Conservation (phyloP, 2,113 vertebrate species). For the Pachypanchax playfairii region DNA sequence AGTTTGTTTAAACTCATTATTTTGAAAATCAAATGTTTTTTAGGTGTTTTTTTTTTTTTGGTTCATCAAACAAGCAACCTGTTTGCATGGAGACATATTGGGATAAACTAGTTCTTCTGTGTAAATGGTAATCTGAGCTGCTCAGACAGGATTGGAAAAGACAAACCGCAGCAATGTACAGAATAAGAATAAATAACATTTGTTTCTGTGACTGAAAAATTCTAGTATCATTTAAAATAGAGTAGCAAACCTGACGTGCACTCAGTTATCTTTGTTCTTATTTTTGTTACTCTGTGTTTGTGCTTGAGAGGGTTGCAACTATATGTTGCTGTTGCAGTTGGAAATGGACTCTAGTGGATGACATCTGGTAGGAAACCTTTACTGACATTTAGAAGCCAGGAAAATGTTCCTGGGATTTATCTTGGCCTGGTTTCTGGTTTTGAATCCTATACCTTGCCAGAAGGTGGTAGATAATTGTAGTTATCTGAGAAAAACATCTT, state of each 20-base stretch:
- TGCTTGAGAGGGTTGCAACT: not conserved
- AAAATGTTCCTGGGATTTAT: not conserved
- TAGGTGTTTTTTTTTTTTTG: no score
- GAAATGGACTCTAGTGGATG: not conserved
- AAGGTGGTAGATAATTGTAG: not conserved
- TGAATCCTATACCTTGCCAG: not conserved
- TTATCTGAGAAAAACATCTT: slow-evolving; percentile 13
- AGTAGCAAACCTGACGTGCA: not conserved
- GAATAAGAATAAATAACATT: not conserved
- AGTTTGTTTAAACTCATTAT: not conserved
- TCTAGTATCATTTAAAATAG: not conserved
- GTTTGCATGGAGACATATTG: not conserved
- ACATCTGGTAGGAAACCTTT: slow-evolving; percentile 7
- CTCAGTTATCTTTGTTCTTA: not conserved
- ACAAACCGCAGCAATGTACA: not conserved
- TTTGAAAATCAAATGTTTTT: not conserved
- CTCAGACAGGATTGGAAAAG: not conserved
- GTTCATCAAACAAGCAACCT: not conserved
- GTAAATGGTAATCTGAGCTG: not conserved
- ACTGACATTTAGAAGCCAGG: slow-evolving; percentile 12
- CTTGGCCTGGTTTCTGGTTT: not conserved
- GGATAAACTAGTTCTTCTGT: not conserved
- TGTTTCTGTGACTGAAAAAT: no score
- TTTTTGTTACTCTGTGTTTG: not conserved
- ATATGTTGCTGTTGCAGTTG: not conserved